These are phyloP conservation scores for Trogon melanurus DNA, from an alignment of 2,113 vertebrate species.

Conservation along the genomic window DNA sequence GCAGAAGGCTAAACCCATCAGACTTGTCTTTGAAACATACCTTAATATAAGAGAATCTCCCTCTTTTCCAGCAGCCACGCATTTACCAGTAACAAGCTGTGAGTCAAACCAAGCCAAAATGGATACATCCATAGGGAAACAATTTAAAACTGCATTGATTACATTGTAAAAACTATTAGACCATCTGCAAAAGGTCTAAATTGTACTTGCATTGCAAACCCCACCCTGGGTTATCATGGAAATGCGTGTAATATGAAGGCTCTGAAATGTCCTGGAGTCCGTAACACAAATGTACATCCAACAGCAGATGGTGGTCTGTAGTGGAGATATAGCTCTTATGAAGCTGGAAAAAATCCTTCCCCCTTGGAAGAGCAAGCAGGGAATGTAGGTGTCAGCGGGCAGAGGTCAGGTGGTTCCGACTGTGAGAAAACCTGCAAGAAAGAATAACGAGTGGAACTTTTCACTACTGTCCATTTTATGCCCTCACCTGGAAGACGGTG, in stretches of 20 bases:
- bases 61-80: conserved; percentile 54
- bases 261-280: conserved; percentile 71
- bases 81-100: conserved; percentile 63
- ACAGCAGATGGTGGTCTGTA: conserved; percentile 61
- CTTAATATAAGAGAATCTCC: not conserved
- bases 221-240: conserved; percentile 53
- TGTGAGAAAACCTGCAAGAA: conserved; percentile 86
- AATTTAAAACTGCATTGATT: conserved; percentile 72
- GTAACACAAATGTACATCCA: conserved; percentile 65
- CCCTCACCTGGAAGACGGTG: not conserved
- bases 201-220: conserved; percentile 64
- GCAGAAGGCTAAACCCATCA: conserved; percentile 5
- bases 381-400: conserved; percentile 74
- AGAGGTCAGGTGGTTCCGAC: conserved; percentile 87
- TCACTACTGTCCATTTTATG: rapidly evolving
- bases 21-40: not conserved
- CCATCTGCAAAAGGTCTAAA: conserved; percentile 66
- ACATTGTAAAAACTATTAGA: conserved; percentile 71
- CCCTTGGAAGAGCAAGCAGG: not conserved
- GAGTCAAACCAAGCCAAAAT: conserved; percentile 65
- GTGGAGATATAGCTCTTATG: conserved; percentile 50
- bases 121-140: conserved; percentile 63
- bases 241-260: conserved; percentile 46
- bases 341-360: conserved; percentile 23
- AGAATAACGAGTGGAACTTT: rapidly evolving